phyloP scores from a whole-genome alignment of 2,888 invertebrate genomes.

The Hyposoter didymator region DNA sequence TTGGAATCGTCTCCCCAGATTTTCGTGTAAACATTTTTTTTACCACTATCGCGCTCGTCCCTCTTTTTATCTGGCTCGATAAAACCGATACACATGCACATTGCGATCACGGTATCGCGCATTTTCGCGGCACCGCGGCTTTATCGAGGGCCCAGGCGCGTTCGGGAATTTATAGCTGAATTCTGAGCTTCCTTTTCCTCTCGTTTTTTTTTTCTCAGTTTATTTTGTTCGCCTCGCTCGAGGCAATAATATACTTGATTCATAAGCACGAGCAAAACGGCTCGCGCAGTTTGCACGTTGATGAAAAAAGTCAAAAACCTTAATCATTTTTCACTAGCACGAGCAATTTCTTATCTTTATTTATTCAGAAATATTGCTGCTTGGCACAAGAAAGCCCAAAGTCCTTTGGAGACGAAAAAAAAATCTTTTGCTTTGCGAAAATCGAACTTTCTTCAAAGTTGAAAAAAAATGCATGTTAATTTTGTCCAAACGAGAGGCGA shows the following conservation, averaged over 20 bases:
- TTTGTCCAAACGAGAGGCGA: background rate
- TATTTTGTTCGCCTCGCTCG: slow-evolving; percentile 12
- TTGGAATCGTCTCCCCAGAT: background rate
- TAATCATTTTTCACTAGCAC: slow-evolving; percentile 28
- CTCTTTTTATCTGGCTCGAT: background rate
- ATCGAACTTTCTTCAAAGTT: background rate
- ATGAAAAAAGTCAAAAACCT: slow-evolving; percentile 7
- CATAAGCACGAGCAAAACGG: slow-evolving; percentile 26
- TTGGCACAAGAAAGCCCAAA: background rate
- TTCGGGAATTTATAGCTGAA: slow-evolving; percentile 61
- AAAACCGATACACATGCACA: slow-evolving; percentile 29
- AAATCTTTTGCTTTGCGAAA: background rate
- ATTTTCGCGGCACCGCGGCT: slow-evolving; percentile 28
- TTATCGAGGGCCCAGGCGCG: slow-evolving; percentile 53
- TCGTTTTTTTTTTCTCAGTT: background rate
- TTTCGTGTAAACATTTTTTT: background rate
- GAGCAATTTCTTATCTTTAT: slow-evolving; percentile 8
- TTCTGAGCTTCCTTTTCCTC: slow-evolving; percentile 22
- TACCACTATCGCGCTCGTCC: background rate
- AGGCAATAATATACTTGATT: slow-evolving; percentile 47
- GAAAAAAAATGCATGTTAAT: background rate
- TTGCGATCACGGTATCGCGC: slow-evolving; percentile 45
- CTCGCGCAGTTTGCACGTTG: background rate
- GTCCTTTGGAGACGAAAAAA: background rate
- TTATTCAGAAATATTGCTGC: background rate